Evolutionary conservation across 2,113 vertebrate genomes (phyloP), one percentile per base, ranked within the genome.

Genomic region (Climacteris rufus): DNA sequence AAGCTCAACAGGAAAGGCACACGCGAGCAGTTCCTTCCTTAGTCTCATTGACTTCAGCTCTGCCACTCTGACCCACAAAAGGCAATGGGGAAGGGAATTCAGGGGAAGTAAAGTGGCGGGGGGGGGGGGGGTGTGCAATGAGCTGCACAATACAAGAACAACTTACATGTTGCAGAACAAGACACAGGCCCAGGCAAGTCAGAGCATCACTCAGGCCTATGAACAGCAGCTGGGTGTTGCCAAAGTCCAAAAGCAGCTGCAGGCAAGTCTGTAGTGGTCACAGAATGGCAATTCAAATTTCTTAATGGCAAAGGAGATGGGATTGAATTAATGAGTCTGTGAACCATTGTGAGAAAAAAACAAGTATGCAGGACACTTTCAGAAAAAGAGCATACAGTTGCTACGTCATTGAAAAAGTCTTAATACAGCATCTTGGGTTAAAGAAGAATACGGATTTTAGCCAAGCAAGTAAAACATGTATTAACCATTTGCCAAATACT

Each of bases 1-100:
- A 91, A 84, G 10, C 74, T 90, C 39, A 77, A 87, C 82, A 96
- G 95, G 93, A 95, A 91, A 91, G 90, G 63, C 63, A 88, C 82
- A 93, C 7, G 5, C 16, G 37, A 92, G 39, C 63, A 93, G 82
- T 95, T 95, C 82, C 93, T 95, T 91, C 92, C 90, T 96, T 35
- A 54, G 45, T 63, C 42, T 86, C 71, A 70, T 0, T 75, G 64
- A 59, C 31, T 95, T 90, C 91, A 94, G 72, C 44, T 90, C 68
- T 93, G 85, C 52, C 31, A 15, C 39, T 70, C 35, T 35, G 70
- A 88, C 63, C 90, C 54, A 77, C 44, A 63, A 56, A 78, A 65
- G 42, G 68, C 31, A 66, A 53, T 0, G 28, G 35, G 54, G 63
- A 85, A 78, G 16, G 35, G 88, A 94, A 81, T 33, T 24, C 63